Evolutionary conservation across 2,797 vertebrate genomes (phyloP).

Genomic region (Tadarida brasiliensis): DNA sequence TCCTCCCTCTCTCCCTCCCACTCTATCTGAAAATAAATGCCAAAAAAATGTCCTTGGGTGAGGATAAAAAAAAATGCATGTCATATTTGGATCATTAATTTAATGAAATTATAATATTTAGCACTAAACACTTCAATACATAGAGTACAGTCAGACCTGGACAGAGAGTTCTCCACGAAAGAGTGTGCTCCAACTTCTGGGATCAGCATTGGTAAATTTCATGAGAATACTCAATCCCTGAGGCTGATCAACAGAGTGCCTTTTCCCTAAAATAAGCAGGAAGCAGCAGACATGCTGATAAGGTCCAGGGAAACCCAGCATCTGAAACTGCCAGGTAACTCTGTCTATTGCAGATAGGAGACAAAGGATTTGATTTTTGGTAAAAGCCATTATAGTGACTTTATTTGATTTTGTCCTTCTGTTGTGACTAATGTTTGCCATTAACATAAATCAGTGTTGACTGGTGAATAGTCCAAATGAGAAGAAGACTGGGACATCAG

Average conservation of each 20-base stretch:
- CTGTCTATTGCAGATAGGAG: neutral
- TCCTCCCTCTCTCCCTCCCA: no score
- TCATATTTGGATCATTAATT: neutral
- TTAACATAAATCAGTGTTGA: slow-evolving; percentile 56
- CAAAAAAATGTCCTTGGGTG: no score
- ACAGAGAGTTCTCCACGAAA: neutral
- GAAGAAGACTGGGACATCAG: slow-evolving; percentile 17
- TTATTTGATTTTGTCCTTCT: slow-evolving; percentile 52
- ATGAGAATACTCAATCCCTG: neutral
- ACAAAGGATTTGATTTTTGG: slow-evolving; percentile 38
- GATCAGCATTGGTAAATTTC: neutral
- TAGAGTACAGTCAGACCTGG: neutral
- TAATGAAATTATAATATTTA: slow-evolving; percentile 13
- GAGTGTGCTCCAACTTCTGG: neutral
- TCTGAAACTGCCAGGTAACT: neutral
- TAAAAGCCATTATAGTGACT: slow-evolving; percentile 51
- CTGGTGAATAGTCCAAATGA: neutral
- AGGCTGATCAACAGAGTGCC: neutral
- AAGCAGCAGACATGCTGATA: slow-evolving; percentile 1
- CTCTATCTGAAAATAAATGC: no score
- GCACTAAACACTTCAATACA: neutral
- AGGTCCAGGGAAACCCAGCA: neutral
- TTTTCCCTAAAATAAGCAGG: slow-evolving; percentile 47
- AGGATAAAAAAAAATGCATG: no score
- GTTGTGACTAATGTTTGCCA: neutral